Evolutionary conservation across 2,113 vertebrate genomes (phyloP), one percentile per base, ranked within the genome.

Genomic region (Corydoras maculifer): DNA sequence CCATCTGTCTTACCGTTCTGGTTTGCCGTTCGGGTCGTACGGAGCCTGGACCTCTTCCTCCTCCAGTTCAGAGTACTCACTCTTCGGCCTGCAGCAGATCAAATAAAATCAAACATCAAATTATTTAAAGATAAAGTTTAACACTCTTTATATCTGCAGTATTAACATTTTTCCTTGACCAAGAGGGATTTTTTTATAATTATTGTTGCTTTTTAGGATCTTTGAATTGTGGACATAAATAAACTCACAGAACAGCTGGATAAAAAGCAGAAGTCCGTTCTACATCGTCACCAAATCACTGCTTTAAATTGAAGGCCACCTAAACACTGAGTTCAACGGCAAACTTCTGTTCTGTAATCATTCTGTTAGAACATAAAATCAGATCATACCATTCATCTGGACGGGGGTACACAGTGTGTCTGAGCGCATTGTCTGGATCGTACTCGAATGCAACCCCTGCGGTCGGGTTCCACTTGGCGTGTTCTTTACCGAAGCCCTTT

Each of bases 381-480:
- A 12, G n/a, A 67, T 8, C 90, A 0, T 83, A 98, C 96, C 96
- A 99, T 79, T 99, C 96, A 81, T 99, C 96, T 0, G 95, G 97
- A 31, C 97, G 92, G 32, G 97, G 97, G 81, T 90, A 99, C 32
- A 98, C 95, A 0, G 97, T 99, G 88, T 99, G 97, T 63, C 97
- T 87, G 75, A 98, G 85, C 0, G 96, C 93, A 0, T 99, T 99
- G 87, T 99, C 97, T 0, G 97, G 97, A 80, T 98, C 97, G 0
- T 99, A 99, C 58, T 99, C 97, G 0, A 99, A 99, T 32, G 96
- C 93, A 48, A 99, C 96, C 0, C 96, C 97, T 0, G 97, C 97
- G 0, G 97, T 98, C 3, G 97, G 97, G 84, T 98, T 99, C 97
- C 97, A 99, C 83, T 99, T 99, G 77, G 97, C 96, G 0, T 99